A percentile compares a stretch with the other conserved stretches of the same genome.
Evolutionary conservation across 1,140 invertebrate species (phyloP).

Genomic region (Aradophagus sp.): DNA sequence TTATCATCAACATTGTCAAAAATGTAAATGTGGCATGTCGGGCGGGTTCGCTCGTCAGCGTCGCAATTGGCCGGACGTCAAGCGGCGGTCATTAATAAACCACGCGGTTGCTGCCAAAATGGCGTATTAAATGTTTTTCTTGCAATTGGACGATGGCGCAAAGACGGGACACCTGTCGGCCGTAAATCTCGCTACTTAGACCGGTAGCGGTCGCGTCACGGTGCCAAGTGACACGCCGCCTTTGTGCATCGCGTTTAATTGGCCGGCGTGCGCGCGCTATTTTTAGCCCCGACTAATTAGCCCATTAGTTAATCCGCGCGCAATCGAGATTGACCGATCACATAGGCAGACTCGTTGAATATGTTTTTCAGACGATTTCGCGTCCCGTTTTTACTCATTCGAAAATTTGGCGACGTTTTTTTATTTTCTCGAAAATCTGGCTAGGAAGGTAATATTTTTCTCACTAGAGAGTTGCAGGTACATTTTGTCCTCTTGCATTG

Average conservation of each 20-base stretch:
- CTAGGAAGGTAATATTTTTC: no score
- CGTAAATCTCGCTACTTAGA: constrained; percentile 73
- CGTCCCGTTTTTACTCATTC: no score
- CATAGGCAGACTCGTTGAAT: no score
- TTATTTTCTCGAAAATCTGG: no score
- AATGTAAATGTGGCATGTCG: constrained; percentile 35
- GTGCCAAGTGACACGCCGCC: constrained; percentile 55
- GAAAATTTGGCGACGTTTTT: no score
- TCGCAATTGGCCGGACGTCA: constrained; percentile 60
- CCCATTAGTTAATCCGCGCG: constrained; percentile 55
- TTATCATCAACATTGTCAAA: constrained; percentile 47
- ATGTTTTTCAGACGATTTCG: no score
- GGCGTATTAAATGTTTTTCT: constrained; percentile 63
- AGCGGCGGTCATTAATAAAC: constrained; percentile 68
- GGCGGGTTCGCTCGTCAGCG: constrained; percentile 16
- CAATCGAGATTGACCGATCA: constrained; percentile 1
- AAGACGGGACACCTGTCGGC: constrained; percentile 67
- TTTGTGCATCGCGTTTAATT: constrained; percentile 69
- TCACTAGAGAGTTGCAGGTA: no score
- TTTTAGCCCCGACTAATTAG: constrained; percentile 65
- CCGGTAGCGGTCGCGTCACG: constrained; percentile 62
- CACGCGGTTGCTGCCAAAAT: constrained; percentile 62
- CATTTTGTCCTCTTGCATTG: no score
- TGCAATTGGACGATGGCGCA: constrained; percentile 34
- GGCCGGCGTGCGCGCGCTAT: constrained; percentile 66